phyloP scores from a whole-genome alignment of 2,888 invertebrate genomes.

The Philonicus albiceps region DNA sequence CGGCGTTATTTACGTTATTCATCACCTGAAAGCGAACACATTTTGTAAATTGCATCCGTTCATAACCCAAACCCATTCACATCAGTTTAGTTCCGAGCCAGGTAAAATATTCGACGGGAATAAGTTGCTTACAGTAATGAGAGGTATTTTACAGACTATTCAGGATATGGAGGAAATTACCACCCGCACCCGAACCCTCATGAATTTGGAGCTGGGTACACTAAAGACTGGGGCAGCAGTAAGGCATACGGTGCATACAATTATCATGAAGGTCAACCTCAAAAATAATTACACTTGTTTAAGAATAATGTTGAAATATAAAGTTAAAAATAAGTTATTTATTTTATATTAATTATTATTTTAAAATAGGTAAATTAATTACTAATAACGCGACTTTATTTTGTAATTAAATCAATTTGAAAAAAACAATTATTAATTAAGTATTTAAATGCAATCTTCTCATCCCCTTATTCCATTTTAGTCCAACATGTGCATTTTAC shows the following conservation, averaged over 20 bases:
- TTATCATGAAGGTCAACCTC: conserved; percentile 2
- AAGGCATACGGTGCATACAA: conserved; percentile 58
- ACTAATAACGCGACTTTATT: not conserved
- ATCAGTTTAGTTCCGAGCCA: conserved; percentile 60
- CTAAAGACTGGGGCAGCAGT: conserved; percentile 59
- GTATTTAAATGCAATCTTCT: too few species aligned
- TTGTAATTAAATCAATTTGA: too few species aligned
- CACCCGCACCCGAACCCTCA: not conserved
- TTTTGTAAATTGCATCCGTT: conserved; percentile 61
- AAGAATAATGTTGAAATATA: not conserved
- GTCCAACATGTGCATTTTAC: too few species aligned
- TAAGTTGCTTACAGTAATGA: not conserved
- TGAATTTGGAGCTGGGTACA: conserved; percentile 17
- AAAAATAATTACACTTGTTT: not conserved
- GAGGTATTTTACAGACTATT: conserved; percentile 54
- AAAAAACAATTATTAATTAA: too few species aligned
- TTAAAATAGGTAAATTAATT: not conserved
- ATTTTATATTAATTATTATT: not conserved
- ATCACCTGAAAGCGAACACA: conserved; percentile 60
- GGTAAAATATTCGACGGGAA: conserved; percentile 14
- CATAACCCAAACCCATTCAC: conserved; percentile 59
- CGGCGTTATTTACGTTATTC: conserved; percentile 59
- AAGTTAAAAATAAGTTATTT: not conserved
- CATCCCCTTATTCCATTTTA: too few species aligned
- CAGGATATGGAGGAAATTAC: conserved; percentile 58